Percentiles rank a stretch among this genome's conserved stretches.
Evolutionary conservation across 2,797 vertebrate species (phyloP).

Genomic region (Cephalopachus bancanus): DNA sequence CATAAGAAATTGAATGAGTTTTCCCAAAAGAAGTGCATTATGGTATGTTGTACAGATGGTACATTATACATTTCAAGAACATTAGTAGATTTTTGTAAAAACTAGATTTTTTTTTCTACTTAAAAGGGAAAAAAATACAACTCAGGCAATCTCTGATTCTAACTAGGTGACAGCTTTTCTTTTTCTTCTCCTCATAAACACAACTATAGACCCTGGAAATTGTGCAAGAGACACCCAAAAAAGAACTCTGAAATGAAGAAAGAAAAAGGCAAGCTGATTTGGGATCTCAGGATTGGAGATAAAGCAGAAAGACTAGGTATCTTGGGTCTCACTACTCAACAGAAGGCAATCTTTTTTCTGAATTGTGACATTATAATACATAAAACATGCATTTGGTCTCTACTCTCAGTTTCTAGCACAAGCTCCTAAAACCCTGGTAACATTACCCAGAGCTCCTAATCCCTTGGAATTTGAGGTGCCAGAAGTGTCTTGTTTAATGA

Average conservation of each 20-base stretch:
- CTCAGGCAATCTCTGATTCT: not conserved
- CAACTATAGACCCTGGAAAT: not conserved
- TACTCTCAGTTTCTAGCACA: not conserved
- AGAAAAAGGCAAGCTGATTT: not conserved
- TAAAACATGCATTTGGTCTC: not conserved
- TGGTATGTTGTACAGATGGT: not conserved
- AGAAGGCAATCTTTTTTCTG: not conserved
- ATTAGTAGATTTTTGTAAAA: not conserved
- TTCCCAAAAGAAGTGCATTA: not conserved
- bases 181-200: too few species aligned
- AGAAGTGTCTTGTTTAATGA: not conserved
- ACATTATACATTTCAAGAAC: not conserved
- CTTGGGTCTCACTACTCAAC: not conserved
- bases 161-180: not conserved
- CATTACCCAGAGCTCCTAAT: not conserved
- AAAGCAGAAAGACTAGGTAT: not conserved
- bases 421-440: not conserved
- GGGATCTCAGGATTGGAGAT: not conserved
- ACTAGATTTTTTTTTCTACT: not conserved
- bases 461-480: not conserved
- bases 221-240: not conserved
- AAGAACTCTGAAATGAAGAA: not conserved
- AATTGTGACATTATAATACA: not conserved
- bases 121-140: not conserved
- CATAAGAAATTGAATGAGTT: not conserved